These are phyloP conservation scores for Notoglanidium macrostoma DNA, from an alignment of 2,797 vertebrate genomes.

Conservation along the genomic window DNA sequence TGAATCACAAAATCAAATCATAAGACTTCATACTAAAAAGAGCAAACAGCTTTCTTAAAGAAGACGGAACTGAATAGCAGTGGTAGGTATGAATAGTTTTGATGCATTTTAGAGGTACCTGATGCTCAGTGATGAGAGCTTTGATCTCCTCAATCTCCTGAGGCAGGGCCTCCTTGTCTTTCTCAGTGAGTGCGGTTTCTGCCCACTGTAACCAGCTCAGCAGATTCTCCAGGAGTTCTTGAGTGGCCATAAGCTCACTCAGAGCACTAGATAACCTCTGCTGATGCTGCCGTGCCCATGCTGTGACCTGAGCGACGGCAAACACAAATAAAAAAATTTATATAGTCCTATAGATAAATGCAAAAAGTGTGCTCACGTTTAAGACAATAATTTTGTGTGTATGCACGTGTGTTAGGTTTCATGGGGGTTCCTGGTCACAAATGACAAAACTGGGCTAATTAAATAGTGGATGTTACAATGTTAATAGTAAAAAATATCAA, in stretches of 20 bases:
- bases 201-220: constrained; percentile 96
- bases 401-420: neutral
- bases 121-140: constrained; percentile 91
- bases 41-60: neutral
- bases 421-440: neutral
- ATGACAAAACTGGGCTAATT: neutral
- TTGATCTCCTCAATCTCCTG: constrained; percentile 96
- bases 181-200: constrained; percentile 87
- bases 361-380: neutral
- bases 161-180: constrained; percentile 89
- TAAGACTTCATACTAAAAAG: neutral
- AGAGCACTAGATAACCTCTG: constrained; percentile 87
- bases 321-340: neutral
- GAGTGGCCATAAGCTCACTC: constrained; percentile 85
- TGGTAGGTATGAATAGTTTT: neutral
- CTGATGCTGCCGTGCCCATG: constrained; percentile 95
- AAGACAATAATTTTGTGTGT: neutral
- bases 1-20: constrained; percentile 62
- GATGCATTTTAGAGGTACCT: constrained; percentile 72
- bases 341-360: neutral
- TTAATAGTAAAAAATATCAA: neutral
- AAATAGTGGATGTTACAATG: neutral
- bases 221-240: constrained; percentile 90
- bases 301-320: constrained; percentile 81
- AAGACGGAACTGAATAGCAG: neutral